Evolutionary conservation across 2,888 invertebrate species (phyloP).

Genomic region (Pandemis corylana): DNA sequence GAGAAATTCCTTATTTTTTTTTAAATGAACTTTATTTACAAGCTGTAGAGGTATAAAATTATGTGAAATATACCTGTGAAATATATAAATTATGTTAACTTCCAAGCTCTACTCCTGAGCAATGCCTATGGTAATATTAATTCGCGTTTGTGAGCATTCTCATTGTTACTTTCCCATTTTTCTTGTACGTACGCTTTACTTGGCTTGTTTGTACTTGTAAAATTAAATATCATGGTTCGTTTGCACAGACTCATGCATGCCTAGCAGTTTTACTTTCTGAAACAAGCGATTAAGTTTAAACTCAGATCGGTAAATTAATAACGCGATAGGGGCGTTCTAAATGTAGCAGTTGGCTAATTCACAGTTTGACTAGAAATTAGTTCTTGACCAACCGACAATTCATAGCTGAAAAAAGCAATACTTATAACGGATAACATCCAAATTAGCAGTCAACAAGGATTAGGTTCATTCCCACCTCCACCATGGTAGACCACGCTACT

Average conservation of each 20-base stretch:
- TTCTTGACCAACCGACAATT: neutral
- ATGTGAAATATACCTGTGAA: neutral
- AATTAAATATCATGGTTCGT: neutral
- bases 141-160: slow-evolving; percentile 61
- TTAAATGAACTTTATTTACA: neutral
- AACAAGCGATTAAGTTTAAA: neutral
- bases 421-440: no score
- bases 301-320: neutral
- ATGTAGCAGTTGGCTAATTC: no score
- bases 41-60: neutral
- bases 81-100: no score
- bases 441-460: no score
- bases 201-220: slow-evolving; percentile 7
- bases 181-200: slow-evolving; percentile 4
- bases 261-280: neutral
- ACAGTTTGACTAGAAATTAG: neutral
- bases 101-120: slow-evolving; percentile 54
- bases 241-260: neutral
- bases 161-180: slow-evolving; percentile 49
- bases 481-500: neutral
- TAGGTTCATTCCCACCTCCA: neutral
- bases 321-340: neutral
- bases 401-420: no score
- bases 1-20: neutral
- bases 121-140: slow-evolving; percentile 56